phyloP scores from a whole-genome alignment of 2,113 vertebrate genomes.

The Syrrhaptes paradoxus region DNA sequence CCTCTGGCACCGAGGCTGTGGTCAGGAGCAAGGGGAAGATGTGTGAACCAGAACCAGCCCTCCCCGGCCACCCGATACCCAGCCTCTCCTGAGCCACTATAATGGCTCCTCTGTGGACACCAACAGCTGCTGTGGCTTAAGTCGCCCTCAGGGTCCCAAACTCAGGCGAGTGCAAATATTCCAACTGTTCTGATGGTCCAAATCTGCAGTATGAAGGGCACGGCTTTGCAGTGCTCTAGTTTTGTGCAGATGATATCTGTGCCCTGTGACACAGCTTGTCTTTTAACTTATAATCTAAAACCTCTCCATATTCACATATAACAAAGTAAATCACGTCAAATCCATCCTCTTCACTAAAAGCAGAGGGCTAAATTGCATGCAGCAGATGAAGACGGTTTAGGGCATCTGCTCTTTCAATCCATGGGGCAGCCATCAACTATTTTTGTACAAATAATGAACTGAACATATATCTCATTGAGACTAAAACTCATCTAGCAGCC shows the following conservation, averaged over 20 bases:
- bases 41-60: neutral
- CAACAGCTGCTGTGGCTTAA: neutral
- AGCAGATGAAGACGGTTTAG: constrained; percentile 17
- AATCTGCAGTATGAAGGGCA: neutral
- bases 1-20: neutral
- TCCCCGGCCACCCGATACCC: neutral
- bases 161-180: neutral
- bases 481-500: neutral
- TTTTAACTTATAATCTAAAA: constrained; percentile 34
- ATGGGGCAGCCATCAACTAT: neutral
- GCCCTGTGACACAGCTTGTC: neutral
- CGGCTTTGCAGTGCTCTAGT: neutral
- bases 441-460: neutral
- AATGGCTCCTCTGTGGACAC: neutral
- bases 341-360: neutral
- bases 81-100: neutral
- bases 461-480: neutral
- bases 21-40: neutral
- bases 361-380: neutral
- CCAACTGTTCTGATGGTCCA: neutral
- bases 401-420: neutral
- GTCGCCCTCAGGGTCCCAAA: neutral
- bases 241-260: neutral
- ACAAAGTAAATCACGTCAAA: constrained; percentile 4
- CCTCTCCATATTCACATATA: neutral